Base-by-base conservation (phyloP, 2,113 vertebrate species). In the Oreochromis tanganicae region DNA sequence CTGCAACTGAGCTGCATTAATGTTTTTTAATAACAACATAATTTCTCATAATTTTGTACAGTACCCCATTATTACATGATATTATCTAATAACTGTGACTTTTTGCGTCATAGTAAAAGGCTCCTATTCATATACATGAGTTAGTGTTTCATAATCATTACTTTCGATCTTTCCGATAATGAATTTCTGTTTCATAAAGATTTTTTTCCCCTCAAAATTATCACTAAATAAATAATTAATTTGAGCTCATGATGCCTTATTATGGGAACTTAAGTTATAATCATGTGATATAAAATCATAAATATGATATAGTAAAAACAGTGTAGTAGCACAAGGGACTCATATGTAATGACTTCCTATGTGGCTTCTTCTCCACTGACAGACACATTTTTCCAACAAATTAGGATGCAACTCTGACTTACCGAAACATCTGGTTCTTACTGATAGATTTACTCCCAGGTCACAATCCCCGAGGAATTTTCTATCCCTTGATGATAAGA, bases 361-460 rank as follows among this genome's bases (percentile, higher is more conserved):
- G 73, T 52, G 16, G 48, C 27, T 78, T n/a, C 24, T 50, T 78
- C 46, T 78, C 27, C 27, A 52, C 11, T 50, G 27, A 32, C 43
- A 78, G 73, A 78, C 24, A 88, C 73, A 90, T 88, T 92, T 89
- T 89, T 90, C 85, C 89, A 88, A 88, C 88, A 93, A 93, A 92
- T 92, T 87, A 92, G 89, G 91, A 93, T 91, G 89, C 92, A 91
- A 81, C 85, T 93, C 57, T 89, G 89, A 91, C 91, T 89, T 90
- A 90, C 89, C 87, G 41, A 54, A 90, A 92, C 89, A 93, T 89
- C 94, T 95, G 92, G 80, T 93, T 90, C 87, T 59, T 89, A 90
- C 88, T 90, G 92, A 63, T 84, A 85, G 82, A 89, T 75, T 78
- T 6, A 50, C 93, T 92, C 78, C 34, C 80, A 88, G 91, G 93